Evolutionary conservation across 2,888 invertebrate genomes (phyloP), one percentile per base, ranked within the genome.

Genomic region (Endomychus coccineus): DNA sequence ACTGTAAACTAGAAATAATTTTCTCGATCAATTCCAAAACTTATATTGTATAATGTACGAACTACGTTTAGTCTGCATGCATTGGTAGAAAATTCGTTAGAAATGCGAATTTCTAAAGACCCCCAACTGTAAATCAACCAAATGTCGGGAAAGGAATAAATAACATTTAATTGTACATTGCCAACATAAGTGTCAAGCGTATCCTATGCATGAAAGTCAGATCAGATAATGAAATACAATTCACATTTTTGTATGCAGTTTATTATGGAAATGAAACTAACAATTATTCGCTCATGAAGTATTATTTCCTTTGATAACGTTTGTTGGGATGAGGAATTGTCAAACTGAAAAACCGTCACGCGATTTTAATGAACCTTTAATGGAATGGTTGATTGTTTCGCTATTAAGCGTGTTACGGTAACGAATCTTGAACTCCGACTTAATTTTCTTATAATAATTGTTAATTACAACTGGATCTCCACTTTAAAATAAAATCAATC

Each of bases 261-360:
- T 38, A 38, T 27, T 38, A 38, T 38, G 38, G 32, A 28, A 38
- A 51, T 55, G 44, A 51, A 50, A 53, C 53, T 45, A 49, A 51
- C 55, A 51, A 52, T 55, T 55, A 54, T 47, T 44, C 48, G 50
- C 50, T 51, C 51, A 54, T 55, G 51, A 54, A 49, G 50, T 48
- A 55, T 44, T 48, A 51, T 50, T 55, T 55, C 55, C 55, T 45
- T 40, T 49, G 49, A 45, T 54, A 53, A 55, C 49, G 44, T 49
- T 47, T 42, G 44, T 40, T 43, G 43, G 48, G 48, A 50, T 42
- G 43, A 28, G 32, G 15, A 27, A 27, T 32, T 37, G 36, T 37
- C 32, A 32, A 31, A 37, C 31, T 11, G 25, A 19, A 12, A n/a
- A 16, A 7, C 7, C 6, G 31, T 25, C 36, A 37, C 36, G 36